Evolutionary conservation across 2,797 vertebrate species (phyloP).

Genomic region (Neosilurus hyrtlii): DNA sequence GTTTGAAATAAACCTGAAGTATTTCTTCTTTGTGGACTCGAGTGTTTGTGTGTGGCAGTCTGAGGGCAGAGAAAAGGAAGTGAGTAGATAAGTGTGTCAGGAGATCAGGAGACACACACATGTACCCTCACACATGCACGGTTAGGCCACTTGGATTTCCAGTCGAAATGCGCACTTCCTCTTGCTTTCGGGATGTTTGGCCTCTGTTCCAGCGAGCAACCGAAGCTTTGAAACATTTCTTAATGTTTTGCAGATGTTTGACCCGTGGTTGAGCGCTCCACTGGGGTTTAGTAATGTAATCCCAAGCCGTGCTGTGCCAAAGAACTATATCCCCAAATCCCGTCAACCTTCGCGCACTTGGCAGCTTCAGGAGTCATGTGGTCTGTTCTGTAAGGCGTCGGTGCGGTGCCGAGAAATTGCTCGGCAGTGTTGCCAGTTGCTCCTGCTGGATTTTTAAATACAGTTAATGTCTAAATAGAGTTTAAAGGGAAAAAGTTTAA

Average conservation of each 20-base stretch:
- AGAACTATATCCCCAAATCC: constrained; percentile 17
- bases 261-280: constrained; percentile 62
- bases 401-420: constrained; percentile 3
- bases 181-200: background rate
- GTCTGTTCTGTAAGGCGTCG: constrained; percentile 4
- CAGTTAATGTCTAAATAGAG: background rate
- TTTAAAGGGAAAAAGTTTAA: too few relatives aligned
- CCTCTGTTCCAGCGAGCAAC: background rate
- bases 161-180: constrained; percentile 18
- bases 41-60: background rate
- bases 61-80: background rate
- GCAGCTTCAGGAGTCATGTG: constrained; percentile 4
- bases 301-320: constrained; percentile 20
- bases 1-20: background rate
- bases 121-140: background rate
- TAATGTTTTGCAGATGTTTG: constrained; percentile 72
- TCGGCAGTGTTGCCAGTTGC: background rate
- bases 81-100: background rate
- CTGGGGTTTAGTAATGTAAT: constrained; percentile 67
- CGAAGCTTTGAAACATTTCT: constrained; percentile 57
- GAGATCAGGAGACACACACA: background rate
- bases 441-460: background rate
- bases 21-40: background rate
- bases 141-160: background rate
- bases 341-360: constrained; percentile 23